Evolutionary conservation across 2,797 vertebrate genomes (phyloP), one percentile per base, ranked within the genome.

Genomic region (Karalla daura): DNA sequence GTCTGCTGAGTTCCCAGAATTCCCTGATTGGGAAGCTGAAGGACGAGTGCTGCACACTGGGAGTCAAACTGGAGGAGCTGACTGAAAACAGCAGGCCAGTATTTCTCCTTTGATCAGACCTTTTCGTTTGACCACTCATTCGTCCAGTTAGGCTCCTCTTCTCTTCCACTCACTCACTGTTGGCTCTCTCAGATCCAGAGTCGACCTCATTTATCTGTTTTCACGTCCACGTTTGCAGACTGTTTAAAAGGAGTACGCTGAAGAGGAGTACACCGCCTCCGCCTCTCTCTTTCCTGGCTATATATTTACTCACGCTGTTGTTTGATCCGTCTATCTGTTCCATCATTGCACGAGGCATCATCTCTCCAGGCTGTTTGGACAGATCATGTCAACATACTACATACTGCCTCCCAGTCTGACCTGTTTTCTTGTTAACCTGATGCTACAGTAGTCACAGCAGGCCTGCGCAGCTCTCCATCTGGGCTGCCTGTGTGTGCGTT

Each of bases 1-100:
- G 58, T 24, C 88, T 98, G 80, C 87, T 98, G 89, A 92, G 88
- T 65, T 95, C 96, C 86, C 96, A 98, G 90, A 96, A 96, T 83
- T 86, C 89, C 71, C 91, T 98, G 71, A 93, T 98, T 82, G 83
- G 83, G 86, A 96, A 95, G 89, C 86, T 98, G 86, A 97, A 94
- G 86, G 94, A 96, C 55, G 95, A 97, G 74, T 97, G 94, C 89
- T 90, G 84, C 78, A 59, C 62, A 1, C 90, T 98, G 71, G 94
- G 90, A 76, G 85, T 83, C 60, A 94, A 93, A 74, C 86, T 97
- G 89, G 95, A 97, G 70, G 87, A 94, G 59, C 73, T 94, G 52
- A 93, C 90, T 24, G 92, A 91, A 81, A 95, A 92, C 67, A 94
- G 91, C 91, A 95, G 96, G 96, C 94, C 37, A 58, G 70, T 51